Evolutionary conservation across 2,888 invertebrate species (phyloP).

Genomic region (Megamerina dolium): DNA sequence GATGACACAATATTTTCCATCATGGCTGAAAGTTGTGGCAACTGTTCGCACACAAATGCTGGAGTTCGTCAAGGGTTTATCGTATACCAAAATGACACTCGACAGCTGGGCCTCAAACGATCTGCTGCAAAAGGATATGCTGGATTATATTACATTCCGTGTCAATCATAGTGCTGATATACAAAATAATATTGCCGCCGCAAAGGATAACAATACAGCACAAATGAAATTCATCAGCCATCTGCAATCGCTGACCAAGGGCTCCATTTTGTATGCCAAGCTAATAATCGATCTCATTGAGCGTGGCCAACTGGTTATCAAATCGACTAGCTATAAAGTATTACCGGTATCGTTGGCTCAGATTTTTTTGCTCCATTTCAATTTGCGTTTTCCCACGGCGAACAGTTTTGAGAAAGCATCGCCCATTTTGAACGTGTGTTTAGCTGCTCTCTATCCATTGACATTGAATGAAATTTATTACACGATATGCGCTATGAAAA

Average conservation of each 20-base stretch:
- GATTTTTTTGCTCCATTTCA: slow-evolving; percentile 87
- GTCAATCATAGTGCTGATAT: slow-evolving; percentile 75
- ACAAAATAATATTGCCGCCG: slow-evolving; percentile 68
- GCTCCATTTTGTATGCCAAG: slow-evolving; percentile 89
- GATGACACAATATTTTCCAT: slow-evolving; percentile 60
- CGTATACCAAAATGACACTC: slow-evolving; percentile 70
- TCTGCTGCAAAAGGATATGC: slow-evolving; percentile 75
- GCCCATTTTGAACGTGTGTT: slow-evolving; percentile 81
- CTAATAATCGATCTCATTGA: slow-evolving; percentile 87
- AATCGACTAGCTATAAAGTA: slow-evolving; percentile 90
- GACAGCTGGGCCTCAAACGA: slow-evolving; percentile 62
- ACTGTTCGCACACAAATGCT: slow-evolving; percentile 79
- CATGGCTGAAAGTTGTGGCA: slow-evolving; percentile 85
- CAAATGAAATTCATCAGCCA: slow-evolving; percentile 81
- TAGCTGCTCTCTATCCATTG: slow-evolving; percentile 86
- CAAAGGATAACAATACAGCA: slow-evolving; percentile 52
- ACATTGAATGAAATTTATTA: slow-evolving; percentile 88
- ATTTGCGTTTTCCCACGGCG: slow-evolving; percentile 83
- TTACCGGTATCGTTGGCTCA: slow-evolving; percentile 82
- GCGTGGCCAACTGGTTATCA: slow-evolving; percentile 84
- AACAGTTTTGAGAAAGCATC: slow-evolving; percentile 86
- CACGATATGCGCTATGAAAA: slow-evolving; percentile 80
- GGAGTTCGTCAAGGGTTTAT: slow-evolving; percentile 76
- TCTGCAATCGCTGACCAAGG: slow-evolving; percentile 73
- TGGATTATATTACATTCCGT: slow-evolving; percentile 81